Conservation (phyloP, 2,113 vertebrate species). For the crab-eating macaque (Macaca fascicularis) region DNA sequence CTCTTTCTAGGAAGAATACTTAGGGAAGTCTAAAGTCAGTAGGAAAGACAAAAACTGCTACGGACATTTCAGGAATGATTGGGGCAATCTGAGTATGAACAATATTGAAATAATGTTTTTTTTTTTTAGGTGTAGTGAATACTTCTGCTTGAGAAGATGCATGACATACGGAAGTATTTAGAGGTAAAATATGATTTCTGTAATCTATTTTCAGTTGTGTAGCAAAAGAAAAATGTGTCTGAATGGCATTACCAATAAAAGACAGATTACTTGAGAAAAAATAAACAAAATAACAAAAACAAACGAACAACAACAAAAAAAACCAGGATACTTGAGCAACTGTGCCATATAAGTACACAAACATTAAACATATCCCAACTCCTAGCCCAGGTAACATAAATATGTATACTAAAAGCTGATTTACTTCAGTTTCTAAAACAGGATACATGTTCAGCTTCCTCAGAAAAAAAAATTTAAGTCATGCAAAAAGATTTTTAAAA, state of each 20-base stretch:
- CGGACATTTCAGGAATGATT: background rate
- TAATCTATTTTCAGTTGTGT: background rate
- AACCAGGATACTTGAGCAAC: background rate
- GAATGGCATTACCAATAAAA: background rate
- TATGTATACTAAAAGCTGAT: background rate
- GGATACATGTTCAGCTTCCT: background rate
- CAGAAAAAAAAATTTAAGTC: background rate
- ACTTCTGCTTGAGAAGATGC: background rate
- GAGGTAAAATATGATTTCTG: background rate
- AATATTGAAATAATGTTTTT: background rate
- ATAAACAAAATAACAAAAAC: too few relatives aligned
- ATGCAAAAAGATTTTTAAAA: background rate
- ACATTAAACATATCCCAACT: background rate
- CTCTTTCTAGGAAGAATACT: background rate
- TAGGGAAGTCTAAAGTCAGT: background rate
- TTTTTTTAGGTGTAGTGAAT: background rate
- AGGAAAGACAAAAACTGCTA: background rate
- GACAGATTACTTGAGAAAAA: background rate
- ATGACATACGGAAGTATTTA: background rate
- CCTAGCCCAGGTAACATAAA: background rate
- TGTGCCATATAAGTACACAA: background rate
- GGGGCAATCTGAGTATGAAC: background rate
- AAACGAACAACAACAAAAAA: too few relatives aligned
- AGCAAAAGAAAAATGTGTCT: background rate
- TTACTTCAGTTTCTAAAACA: background rate